A percentile compares a stretch with the other conserved stretches of the same genome.
These are phyloP conservation scores for Syndactyla subalaris DNA, from an alignment of 2,797 vertebrate genomes.

Conservation along the genomic window DNA sequence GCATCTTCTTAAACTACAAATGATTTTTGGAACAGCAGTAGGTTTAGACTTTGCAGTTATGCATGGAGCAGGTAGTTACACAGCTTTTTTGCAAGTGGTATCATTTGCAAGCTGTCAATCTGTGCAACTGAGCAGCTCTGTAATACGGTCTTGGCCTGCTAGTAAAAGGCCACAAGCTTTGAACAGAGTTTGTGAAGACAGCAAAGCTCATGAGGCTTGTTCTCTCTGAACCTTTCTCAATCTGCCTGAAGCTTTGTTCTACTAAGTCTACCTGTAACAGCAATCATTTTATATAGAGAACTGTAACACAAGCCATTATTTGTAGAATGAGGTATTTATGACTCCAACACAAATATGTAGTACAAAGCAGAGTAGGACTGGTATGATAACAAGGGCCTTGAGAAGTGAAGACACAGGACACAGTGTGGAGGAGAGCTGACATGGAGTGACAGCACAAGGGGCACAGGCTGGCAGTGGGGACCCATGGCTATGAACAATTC, in stretches of 20 bases:
- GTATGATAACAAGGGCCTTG: background rate
- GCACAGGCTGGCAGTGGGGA: background rate
- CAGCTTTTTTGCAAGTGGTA: background rate
- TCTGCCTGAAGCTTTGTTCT: background rate
- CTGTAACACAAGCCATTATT: background rate
- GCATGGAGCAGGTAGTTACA: background rate
- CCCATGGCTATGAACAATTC: background rate
- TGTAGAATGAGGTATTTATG: background rate
- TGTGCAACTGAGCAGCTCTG: background rate
- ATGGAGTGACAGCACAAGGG: rapidly evolving
- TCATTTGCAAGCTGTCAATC: background rate
- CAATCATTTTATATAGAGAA: background rate
- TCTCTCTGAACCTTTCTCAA: background rate
- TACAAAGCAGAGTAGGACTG: background rate
- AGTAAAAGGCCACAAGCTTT: background rate
- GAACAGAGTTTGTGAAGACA: background rate
- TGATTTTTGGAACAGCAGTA: background rate
- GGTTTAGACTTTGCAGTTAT: background rate
- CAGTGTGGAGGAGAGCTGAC: rapidly evolving
- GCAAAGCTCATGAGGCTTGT: background rate
- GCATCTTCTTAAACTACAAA: background rate
- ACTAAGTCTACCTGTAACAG: background rate
- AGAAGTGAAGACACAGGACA: background rate
- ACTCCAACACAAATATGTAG: background rate
- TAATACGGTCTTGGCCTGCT: background rate